Evolutionary conservation across 2,888 invertebrate genomes (phyloP), one percentile per base, ranked within the genome.

Genomic region (Pachymerium ferrugineum): DNA sequence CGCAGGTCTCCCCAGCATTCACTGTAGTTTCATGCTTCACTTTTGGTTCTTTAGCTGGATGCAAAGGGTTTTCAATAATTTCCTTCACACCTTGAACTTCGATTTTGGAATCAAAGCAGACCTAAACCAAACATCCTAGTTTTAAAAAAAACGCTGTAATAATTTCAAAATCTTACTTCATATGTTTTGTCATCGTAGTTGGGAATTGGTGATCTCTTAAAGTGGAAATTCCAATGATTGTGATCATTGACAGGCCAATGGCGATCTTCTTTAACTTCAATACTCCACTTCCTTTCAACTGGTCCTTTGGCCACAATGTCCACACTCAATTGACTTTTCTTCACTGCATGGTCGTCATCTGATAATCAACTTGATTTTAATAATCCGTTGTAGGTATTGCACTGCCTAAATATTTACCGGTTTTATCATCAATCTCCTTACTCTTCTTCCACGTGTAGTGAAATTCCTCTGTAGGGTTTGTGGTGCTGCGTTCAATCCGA

Each of bases 171-270:
- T 14, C 16, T 70, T 70, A 74, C 76, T 31, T 75, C 67, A 70
- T 70, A 73, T 62, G 74, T 73, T 12, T 74, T 69, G 12, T 42
- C 5, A 25, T 76, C 76, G 22, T 76, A 76, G 69, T 73, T 42
- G 67, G 76, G 76, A 38, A 76, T 31, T 12, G 76, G 31, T 30
- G 76, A 73, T 22, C 76, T 69, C 16, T 47, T 30, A 70, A 33
- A 76, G 30, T 76, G 30, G 22, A 76, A 54, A n/a, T 73, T 42
- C 14, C 74, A 16, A 16, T 76, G 47, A 14, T 38, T 35, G 25
- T 31, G 31, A n/a, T 54, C 30, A 22, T 62, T 54, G 31, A 35
- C n/a, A 5, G 67, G 42, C 8, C 25, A 25, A 4, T 16, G 28
- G 33, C 35, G 67, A n/a, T 29, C 70, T 8, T 68, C 30, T 19